Conservation (phyloP, 2,113 vertebrate species). For the Tetrax tetrax region DNA sequence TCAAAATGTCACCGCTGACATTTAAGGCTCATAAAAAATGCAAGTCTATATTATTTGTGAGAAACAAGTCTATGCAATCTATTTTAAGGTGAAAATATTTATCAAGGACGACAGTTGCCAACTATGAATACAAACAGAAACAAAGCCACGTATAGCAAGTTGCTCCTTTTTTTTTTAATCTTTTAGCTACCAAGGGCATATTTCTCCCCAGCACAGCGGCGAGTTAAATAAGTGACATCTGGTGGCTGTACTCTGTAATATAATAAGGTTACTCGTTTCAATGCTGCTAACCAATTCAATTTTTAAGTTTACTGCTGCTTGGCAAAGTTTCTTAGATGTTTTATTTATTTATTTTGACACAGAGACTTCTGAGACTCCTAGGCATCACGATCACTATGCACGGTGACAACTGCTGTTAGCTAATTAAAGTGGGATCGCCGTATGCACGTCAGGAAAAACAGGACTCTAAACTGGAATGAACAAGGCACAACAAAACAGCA, state of each 20-base stretch:
- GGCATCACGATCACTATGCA: neutral
- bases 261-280: neutral
- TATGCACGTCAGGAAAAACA: neutral
- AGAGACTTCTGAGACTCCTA: neutral
- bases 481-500: neutral
- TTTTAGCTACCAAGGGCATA: neutral
- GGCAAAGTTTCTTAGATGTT: neutral
- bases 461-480: neutral
- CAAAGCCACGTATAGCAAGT: neutral
- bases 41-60: neutral
- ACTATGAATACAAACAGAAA: neutral
- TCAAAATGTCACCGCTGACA: conserved; percentile 17
- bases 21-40: conserved; percentile 21
- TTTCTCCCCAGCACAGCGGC: neutral
- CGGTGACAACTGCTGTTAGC: neutral
- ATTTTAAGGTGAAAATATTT: conserved; percentile 15
- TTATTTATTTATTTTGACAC: conserved; percentile 9
- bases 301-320: neutral
- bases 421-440: neutral
- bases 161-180: neutral
- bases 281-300: neutral
- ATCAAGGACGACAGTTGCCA: neutral
- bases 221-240: conserved; percentile 22
- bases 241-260: neutral
- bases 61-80: neutral